These are phyloP conservation scores for Microcebus lehilahytsara DNA, from an alignment of 2,113 vertebrate species.

Conservation along the genomic window DNA sequence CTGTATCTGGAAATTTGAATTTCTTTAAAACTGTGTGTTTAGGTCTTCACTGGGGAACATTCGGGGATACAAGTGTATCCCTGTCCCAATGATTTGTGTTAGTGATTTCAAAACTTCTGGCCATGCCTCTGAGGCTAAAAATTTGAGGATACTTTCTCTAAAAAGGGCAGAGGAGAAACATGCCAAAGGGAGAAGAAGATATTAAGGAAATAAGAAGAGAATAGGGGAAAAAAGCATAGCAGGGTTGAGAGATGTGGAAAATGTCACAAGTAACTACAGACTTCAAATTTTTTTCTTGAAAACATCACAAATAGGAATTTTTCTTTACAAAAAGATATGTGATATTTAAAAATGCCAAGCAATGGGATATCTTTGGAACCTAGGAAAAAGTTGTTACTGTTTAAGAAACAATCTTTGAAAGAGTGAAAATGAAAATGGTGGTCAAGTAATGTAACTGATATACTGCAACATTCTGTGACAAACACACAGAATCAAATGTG, in stretches of 20 bases:
- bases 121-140: neutral
- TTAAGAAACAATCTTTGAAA: constrained; percentile 91
- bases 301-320: neutral
- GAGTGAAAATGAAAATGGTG: constrained; percentile 95
- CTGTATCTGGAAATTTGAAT: neutral
- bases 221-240: neutral
- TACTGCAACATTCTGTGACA: neutral
- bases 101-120: neutral
- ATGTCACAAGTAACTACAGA: neutral
- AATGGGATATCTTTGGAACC: constrained; percentile 93
- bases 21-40: neutral
- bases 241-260: neutral
- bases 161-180: neutral
- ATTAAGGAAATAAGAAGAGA: neutral
- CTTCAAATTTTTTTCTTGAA: neutral
- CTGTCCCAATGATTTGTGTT: neutral
- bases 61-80: neutral
- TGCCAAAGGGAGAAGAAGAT: neutral
- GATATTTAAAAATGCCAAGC: constrained; percentile 91
- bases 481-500: neutral
- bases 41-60: neutral
- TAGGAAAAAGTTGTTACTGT: constrained; percentile 91
- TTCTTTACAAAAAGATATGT: constrained; percentile 80
- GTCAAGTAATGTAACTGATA: constrained; percentile 84
- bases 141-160: neutral